Evolutionary conservation across 2,888 invertebrate species (phyloP), one percentile per base, ranked within the genome.

Genomic region (Pterostichus madidus): DNA sequence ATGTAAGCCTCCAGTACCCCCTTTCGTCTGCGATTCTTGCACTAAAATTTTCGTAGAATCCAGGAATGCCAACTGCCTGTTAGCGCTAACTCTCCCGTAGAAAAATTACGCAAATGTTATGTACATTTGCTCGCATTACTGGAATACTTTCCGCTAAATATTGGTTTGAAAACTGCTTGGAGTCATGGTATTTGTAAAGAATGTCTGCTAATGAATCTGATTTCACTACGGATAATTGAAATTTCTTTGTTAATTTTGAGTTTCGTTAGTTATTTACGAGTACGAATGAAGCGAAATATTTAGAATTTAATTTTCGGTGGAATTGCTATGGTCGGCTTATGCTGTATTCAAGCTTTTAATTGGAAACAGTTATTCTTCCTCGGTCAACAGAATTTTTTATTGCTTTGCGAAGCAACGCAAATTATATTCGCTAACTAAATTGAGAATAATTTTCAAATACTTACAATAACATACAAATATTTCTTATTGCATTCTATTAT

Each of bases 41-140:
- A 3, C 24, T 24, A 24, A 24, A 24, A 39, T 39, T 7, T 39
- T 5, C 39, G 39, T 39, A 39, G 39, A 39, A 39, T 39, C 8
- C 39, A 39, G 44, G 68, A 71, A 71, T 71, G 68, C 44, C 15
- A 39, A 17, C 68, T 7, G 44, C 39, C 44, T 71, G 17, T 39
- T 71, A 32, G 32, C 17, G 44, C 17, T 10, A 44, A 44, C 44
- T 44, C 17, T 68, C n/a, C 15, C 44, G 68, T 71, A 44, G 44
- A 71, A 71, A 71, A 71, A 71, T 71, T 13, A 71, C 64, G 64
- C 13, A 64, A 71, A 71, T 71, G 68, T 71, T 71, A 39, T 39
- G 68, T 44, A 71, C 68, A 44, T 71, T 71, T 71, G 24, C 44
- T 13, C 15, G 13, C 64, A 64, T 64, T 35, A 39, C 32, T 64